Base-by-base conservation (phyloP, 1,140 invertebrate genomes). In the Melanaphis sacchari region DNA sequence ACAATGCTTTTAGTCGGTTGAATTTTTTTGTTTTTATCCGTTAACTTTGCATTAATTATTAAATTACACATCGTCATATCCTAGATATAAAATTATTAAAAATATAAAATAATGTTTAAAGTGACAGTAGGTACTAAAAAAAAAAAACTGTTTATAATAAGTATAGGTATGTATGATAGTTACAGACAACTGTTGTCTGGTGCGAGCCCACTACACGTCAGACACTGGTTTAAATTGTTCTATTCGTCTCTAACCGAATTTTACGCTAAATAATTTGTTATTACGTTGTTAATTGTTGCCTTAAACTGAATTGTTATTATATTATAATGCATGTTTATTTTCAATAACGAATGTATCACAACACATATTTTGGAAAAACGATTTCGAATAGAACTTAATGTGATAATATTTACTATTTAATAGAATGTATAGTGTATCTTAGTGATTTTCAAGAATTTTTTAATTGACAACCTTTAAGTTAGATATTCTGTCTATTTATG, bases 11-110 rank as follows among this genome's bases (percentile, higher is more conserved):
- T 26, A 41, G 82, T 84, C 9, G 26, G 22, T 40, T 84, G 38
- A 84, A 84, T 38, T 82, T 82, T 82, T 82, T 82, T 38, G 36
- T 82, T 82, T 82, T 82, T 38, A 82, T 82, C 76, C 38, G 36
- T 81, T 81, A 36, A 38, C 36, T 81, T 22, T 2, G 7, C 36
- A 24, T 82, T 82, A 82, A 38, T 82, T 38, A 82, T 82, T 82
- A 38, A 82, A 31, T 18, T 81, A 38, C 22, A 0, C 22, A 36
- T 82, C 76, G 36, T 22, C 36, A 15, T 15, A 38, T 38, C 22
- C 22, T 31, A 26, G 24, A 40, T 84, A 41, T 18, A 76, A 76
- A 76, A 76, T 76, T 76, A 18, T n/a, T 6, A n/a, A n/a, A n/a
- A 76, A 76, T n/a, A 76, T 76, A 76, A 18, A 76, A 76, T 36